Evolutionary conservation across 2,113 vertebrate genomes (phyloP).

Genomic region (Psittacara wagleri): DNA sequence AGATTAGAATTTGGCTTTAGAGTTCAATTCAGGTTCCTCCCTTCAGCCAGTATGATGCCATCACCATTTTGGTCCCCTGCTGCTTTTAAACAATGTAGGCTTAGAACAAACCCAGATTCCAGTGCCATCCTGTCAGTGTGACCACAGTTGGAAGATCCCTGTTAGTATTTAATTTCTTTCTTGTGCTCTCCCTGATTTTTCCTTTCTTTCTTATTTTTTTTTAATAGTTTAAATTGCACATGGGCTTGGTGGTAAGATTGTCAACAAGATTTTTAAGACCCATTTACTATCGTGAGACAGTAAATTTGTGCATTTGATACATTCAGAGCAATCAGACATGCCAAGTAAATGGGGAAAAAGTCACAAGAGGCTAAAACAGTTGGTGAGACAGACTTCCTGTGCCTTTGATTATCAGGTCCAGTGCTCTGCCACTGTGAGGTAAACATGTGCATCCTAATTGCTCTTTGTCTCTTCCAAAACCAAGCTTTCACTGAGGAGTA

Average conservation of each 20-base stretch:
- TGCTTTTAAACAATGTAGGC: slow-evolving; percentile 53
- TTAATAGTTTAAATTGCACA: not conserved
- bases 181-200: not conserved
- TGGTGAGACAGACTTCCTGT: not conserved
- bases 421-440: not conserved
- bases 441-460: not conserved
- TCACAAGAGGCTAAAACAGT: not conserved
- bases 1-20: slow-evolving; percentile 47
- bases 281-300: not conserved
- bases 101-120: slow-evolving; percentile 52
- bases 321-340: not conserved
- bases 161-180: slow-evolving; percentile 8
- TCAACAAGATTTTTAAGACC: slow-evolving; percentile 28
- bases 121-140: slow-evolving; percentile 26
- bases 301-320: not conserved
- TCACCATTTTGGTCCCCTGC: slow-evolving; percentile 41
- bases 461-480: not conserved
- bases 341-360: not conserved
- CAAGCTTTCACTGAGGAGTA: not conserved
- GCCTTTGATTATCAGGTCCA: not conserved
- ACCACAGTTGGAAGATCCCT: slow-evolving; percentile 6
- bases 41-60: slow-evolving; percentile 45
- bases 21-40: slow-evolving; percentile 46
- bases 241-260: slow-evolving; percentile 2
- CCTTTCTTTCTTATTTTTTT: not conserved